Evolutionary conservation across 2,888 invertebrate genomes (phyloP), one percentile per base, ranked within the genome.

Genomic region (Lordiphosa fenestrarum): DNA sequence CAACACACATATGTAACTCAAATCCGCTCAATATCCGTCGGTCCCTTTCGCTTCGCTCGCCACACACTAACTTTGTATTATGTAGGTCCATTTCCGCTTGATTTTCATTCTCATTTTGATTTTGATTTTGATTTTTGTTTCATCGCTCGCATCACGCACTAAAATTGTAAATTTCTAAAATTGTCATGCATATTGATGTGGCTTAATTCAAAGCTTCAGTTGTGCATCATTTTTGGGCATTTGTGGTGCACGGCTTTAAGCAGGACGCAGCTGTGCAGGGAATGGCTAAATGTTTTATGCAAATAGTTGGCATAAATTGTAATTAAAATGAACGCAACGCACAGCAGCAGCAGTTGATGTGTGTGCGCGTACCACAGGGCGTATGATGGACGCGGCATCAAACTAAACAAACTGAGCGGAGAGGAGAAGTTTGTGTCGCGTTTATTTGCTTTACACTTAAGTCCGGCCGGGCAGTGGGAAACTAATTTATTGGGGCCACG

Each of bases 401-500:
- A 23, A 49, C 53, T 1, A 19, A n/a, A 19, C 25, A 37, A 25
- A 6, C 25, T 6, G 23, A 10, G 13, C 38, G n/a, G n/a, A n/a
- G n/a, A n/a, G n/a, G 59, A 62, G 36, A 38, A 35, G 54, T 40
- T 59, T 50, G 42, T 54, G 61, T 56, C 70, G 61, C 66, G 53
- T 69, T 72, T 68, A 70, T 72, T 65, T 76, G 68, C 60, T 75
- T 65, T 70, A 66, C 64, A 73, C 66, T 77, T 69, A 76, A 83
- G 69, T 66, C 61, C 42, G 35, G 46, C 61, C 42, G 35, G 46
- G 37, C 19, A 49, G 6, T 2, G 21, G 33, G 30, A 38, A 55
- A 66, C 73, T 82, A 82, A 81, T 81, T 81, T 81, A 81, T 84
- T 74, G 62, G 68, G 59, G 75, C 80, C 80, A 80, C 80, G 80